Evolutionary conservation across 2,797 vertebrate genomes (phyloP).

Genomic region (Triplophysa yarkandensis): DNA sequence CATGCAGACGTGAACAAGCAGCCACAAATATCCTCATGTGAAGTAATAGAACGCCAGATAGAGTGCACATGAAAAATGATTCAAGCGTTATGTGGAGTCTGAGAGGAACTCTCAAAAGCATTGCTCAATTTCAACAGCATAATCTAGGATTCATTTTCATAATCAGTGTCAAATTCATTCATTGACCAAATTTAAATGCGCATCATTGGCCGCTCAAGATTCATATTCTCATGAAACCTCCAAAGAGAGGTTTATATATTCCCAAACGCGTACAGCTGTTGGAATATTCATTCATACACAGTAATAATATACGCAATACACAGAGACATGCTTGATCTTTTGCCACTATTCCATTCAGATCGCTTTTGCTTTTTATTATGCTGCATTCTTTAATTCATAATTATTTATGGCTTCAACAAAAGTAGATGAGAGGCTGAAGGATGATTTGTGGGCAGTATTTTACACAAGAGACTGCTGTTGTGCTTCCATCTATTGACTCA

Average conservation of each 20-base stretch:
- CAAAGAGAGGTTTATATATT: neutral
- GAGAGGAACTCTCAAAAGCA: neutral
- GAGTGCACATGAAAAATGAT: neutral
- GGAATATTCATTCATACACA: neutral
- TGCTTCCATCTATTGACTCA: neutral
- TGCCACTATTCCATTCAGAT: neutral
- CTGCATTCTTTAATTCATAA: neutral
- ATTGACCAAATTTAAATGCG: neutral
- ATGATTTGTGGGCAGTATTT: neutral
- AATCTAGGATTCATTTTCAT: conserved; percentile 8
- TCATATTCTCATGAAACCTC: neutral
- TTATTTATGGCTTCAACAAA: neutral
- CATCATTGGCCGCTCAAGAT: neutral
- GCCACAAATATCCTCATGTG: neutral
- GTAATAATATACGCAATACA: neutral
- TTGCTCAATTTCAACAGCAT: neutral
- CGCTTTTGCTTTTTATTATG: neutral
- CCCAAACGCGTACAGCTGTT: neutral
- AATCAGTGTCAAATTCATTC: conserved; percentile 4
- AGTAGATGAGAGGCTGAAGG: neutral
- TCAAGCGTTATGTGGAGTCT: neutral
- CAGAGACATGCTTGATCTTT: neutral
- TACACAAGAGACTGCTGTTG: neutral
- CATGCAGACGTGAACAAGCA: neutral
- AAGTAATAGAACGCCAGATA: neutral